Percentiles rank a stretch among this genome's conserved stretches.
phyloP scores from a whole-genome alignment of 2,888 invertebrate genomes.

The Sipunculus nudus region DNA sequence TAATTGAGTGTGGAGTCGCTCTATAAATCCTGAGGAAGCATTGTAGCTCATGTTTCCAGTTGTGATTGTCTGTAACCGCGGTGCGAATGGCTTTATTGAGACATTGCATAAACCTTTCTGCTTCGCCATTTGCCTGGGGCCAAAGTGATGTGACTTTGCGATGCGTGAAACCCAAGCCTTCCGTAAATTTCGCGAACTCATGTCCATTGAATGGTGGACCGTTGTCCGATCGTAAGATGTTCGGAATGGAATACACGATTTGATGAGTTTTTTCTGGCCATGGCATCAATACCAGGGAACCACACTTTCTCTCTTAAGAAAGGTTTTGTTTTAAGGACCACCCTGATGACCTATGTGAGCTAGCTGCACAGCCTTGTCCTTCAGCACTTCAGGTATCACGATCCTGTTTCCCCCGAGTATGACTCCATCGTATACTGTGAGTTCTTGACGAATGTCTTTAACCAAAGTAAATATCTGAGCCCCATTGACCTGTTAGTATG shows the following conservation, averaged over 20 bases:
- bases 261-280: conserved; percentile 15
- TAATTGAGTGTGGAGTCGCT: conserved; percentile 12
- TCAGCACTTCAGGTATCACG: conserved; percentile 24
- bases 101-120: conserved; percentile 41
- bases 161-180: conserved; percentile 31
- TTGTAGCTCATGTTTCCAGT: conserved; percentile 8
- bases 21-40: conserved; percentile 15
- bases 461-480: no score
- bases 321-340: conserved; percentile 33
- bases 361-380: conserved; percentile 25
- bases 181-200: conserved; percentile 30
- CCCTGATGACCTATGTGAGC: conserved; percentile 43
- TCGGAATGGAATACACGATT: no score
- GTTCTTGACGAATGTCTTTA: no score
- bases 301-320: conserved; percentile 35
- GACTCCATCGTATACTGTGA: no score
- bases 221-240: conserved; percentile 32
- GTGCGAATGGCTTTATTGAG: conserved; percentile 8
- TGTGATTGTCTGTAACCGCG: neutral
- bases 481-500: no score
- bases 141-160: conserved; percentile 25
- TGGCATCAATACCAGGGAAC: conserved; percentile 34
- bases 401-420: neutral
- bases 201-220: conserved; percentile 36
- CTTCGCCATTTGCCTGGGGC: conserved; percentile 39